Evolutionary conservation across 2,113 vertebrate genomes (phyloP).

Genomic region (Eulemur rufifrons): DNA sequence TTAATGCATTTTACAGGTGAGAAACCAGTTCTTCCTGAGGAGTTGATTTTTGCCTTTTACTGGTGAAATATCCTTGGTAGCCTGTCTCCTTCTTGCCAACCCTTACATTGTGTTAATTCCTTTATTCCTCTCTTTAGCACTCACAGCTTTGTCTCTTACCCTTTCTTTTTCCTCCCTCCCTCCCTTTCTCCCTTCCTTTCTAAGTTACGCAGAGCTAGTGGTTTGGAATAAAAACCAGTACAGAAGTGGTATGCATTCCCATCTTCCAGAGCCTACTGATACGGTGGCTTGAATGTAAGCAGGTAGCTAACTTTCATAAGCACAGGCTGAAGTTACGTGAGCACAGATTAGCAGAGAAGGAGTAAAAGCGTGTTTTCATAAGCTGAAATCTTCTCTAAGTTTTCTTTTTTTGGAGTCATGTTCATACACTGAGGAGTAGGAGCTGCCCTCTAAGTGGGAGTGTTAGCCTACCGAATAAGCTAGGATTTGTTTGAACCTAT

Average conservation of each 20-base stretch:
- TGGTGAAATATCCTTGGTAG: not conserved
- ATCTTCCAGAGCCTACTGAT: conserved; percentile 15
- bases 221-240: not conserved
- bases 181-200: not conserved
- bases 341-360: not conserved
- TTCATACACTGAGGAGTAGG: not conserved
- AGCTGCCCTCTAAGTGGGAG: not conserved
- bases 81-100: not conserved
- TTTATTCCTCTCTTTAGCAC: not conserved
- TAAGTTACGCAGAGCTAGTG: not conserved
- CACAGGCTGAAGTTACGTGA: not conserved
- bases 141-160: not conserved
- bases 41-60: not conserved
- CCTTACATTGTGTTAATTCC: not conserved
- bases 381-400: not conserved
- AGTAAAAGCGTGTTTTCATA: not conserved
- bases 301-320: not conserved
- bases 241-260: not conserved
- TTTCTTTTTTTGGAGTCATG: not conserved
- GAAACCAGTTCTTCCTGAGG: conserved; percentile 4
- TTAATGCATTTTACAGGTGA: not conserved
- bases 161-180: not conserved
- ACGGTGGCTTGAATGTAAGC: not conserved
- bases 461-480: not conserved
- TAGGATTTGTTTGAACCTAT: conserved; percentile 31